phyloP scores from a whole-genome alignment of 2,888 invertebrate genomes.

The Diarsia dahlii region DNA sequence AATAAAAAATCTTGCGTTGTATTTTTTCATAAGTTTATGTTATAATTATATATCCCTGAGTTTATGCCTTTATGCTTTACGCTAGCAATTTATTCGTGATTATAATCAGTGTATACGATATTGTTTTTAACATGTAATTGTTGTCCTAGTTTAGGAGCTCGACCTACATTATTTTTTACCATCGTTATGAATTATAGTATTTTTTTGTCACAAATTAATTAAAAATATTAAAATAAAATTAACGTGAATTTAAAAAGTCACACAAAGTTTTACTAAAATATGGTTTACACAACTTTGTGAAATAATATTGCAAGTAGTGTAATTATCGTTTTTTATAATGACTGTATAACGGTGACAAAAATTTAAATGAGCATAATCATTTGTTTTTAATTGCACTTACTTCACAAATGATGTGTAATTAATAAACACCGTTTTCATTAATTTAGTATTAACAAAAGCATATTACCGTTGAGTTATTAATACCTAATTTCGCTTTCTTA shows the following conservation, averaged over 20 bases:
- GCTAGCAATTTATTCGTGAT: slow-evolving; percentile 26
- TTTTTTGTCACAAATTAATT: neutral
- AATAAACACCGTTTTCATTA: neutral
- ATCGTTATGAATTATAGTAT: neutral
- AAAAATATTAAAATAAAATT: neutral
- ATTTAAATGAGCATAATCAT: neutral
- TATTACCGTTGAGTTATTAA: neutral
- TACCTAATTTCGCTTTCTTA: neutral
- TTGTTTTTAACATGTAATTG: slow-evolving; percentile 17
- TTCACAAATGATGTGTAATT: neutral
- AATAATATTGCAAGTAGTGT: neutral
- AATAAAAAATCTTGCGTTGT: neutral
- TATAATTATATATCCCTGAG: neutral
- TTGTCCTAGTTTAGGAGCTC: slow-evolving; percentile 45
- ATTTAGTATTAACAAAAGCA: neutral
- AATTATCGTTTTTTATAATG: neutral
- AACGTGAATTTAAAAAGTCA: neutral
- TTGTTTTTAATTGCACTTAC: neutral
- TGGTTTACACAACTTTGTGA: neutral
- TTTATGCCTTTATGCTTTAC: neutral
- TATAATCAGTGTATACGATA: slow-evolving; percentile 27
- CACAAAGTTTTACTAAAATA: neutral
- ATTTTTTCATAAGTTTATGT: slow-evolving; percentile 4
- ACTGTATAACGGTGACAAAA: neutral
- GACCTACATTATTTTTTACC: slow-evolving; percentile 40